Percentiles rank a stretch among this genome's conserved stretches.
Conservation (phyloP, 2,888 invertebrate genomes). For the Lasioglossum pauxillum region DNA sequence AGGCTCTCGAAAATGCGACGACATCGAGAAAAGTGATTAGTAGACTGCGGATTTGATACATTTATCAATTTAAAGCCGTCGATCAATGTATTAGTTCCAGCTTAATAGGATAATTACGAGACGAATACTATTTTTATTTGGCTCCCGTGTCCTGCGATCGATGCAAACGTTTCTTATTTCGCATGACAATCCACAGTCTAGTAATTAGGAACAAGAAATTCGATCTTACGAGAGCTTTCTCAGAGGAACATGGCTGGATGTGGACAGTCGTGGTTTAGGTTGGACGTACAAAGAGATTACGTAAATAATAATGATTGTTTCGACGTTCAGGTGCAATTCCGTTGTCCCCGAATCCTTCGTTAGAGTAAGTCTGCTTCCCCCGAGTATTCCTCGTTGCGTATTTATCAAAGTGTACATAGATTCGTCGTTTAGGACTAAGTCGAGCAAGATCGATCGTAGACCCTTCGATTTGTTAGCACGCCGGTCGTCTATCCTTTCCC, state of each 20-base stretch:
- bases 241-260: background rate
- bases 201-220: too few species aligned
- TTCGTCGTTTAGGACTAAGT: background rate
- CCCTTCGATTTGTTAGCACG: slow-evolving; percentile 3
- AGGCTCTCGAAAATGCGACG: too few species aligned
- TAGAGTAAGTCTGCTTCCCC: slow-evolving; percentile 9
- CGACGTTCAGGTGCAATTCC: background rate
- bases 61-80: too few species aligned
- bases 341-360: slow-evolving; percentile 3
- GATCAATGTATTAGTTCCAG: too few species aligned
- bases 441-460: background rate
- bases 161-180: too few species aligned
- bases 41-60: too few species aligned
- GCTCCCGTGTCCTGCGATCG: too few species aligned
- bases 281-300: background rate
- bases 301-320: background rate
- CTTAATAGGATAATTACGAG: too few species aligned
- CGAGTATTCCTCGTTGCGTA: slow-evolving; percentile 11
- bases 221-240: background rate
- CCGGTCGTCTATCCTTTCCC: background rate
- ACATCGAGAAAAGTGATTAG: too few species aligned
- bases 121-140: too few species aligned
- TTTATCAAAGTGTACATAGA: slow-evolving; percentile 6
- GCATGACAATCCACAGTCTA: too few species aligned
- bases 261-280: background rate